Evolutionary conservation across 2,888 invertebrate genomes (phyloP), one percentile per base, ranked within the genome.

Genomic region (Polyommatus iphigenia): DNA sequence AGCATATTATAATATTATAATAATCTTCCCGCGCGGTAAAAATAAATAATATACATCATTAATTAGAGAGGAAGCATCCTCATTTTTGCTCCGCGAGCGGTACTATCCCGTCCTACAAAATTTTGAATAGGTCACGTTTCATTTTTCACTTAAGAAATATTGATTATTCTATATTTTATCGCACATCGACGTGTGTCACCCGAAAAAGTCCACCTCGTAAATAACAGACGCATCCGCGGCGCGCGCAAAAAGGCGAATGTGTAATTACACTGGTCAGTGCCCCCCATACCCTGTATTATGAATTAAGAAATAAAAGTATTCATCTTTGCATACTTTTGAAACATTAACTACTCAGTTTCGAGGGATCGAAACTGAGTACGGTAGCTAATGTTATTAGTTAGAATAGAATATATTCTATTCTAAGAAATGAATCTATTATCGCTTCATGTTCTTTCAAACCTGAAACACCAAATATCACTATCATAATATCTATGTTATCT

Each of bases 291-390:
- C 72, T 50, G n/a, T 15, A 82, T 79, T 82, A 83, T 85, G 89
- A 91, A 93, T 93, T 92, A 89, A 93, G 92, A 89, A 88, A 92
- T 93, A 92, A 93, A 73, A 41, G 20, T 73, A 20, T 73, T 73
- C 6, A 0, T 5, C 1, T 32, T 67, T 18, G 67, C 67, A 67
- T 67, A 29, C 29, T 59, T 7, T 6, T 59, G 6, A 54, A 54
- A 18, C 2, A 18, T 54, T 54, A 54, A 4, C 54, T 18, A 0
- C 0, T 18, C 1, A 54, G 18, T 5, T 54, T 54, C 18, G 50
- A 54, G 15, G 41, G 7, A 0, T 7, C 0, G 5, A 32, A 5
- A 5, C 32, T 32, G 32, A 32, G n/a, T n/a, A n/a, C n/a, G n/a
- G 32, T 32, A 32, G 5, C 32, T 32, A 32, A 32, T 32, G 4